Evolutionary conservation across 2,888 invertebrate species (phyloP).

Genomic region (Ischnus inquisitorius): DNA sequence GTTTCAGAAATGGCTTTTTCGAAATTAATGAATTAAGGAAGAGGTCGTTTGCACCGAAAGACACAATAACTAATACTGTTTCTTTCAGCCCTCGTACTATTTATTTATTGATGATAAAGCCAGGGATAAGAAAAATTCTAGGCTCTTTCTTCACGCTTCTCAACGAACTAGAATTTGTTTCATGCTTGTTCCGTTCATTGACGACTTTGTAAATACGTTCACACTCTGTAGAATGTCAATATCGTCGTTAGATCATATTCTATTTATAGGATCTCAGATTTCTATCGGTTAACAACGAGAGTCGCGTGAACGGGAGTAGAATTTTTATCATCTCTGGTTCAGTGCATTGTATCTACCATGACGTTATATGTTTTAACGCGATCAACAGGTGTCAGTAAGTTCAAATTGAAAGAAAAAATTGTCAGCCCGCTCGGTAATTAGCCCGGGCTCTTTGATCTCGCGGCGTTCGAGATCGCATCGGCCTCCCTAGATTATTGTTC

Average conservation of each 20-base stretch:
- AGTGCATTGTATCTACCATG: neutral
- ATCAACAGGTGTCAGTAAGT: slow-evolving; percentile 49
- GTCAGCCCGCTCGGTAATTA: slow-evolving; percentile 15
- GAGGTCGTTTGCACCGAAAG: neutral
- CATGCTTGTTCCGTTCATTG: neutral
- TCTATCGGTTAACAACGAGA: slow-evolving; percentile 5
- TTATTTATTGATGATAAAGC: neutral
- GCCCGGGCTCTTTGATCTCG: slow-evolving; percentile 28
- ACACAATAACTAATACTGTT: neutral
- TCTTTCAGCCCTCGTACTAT: neutral
- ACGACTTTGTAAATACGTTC: neutral
- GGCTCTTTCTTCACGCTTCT: neutral
- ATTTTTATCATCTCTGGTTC: neutral
- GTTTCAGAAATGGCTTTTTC: neutral
- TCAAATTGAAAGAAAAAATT: slow-evolving; percentile 3
- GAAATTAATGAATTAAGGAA: neutral
- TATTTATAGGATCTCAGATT: slow-evolving; percentile 5
- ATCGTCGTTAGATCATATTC: slow-evolving; percentile 5
- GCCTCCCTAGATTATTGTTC: neutral
- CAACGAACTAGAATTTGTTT: neutral
- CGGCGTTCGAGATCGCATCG: slow-evolving; percentile 3
- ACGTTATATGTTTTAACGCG: neutral
- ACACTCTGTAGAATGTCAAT: neutral
- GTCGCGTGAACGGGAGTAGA: neutral
- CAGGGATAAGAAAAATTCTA: neutral